phyloP scores from a whole-genome alignment of 2,797 vertebrate genomes.

The Melanotaenia maccullochi region DNA sequence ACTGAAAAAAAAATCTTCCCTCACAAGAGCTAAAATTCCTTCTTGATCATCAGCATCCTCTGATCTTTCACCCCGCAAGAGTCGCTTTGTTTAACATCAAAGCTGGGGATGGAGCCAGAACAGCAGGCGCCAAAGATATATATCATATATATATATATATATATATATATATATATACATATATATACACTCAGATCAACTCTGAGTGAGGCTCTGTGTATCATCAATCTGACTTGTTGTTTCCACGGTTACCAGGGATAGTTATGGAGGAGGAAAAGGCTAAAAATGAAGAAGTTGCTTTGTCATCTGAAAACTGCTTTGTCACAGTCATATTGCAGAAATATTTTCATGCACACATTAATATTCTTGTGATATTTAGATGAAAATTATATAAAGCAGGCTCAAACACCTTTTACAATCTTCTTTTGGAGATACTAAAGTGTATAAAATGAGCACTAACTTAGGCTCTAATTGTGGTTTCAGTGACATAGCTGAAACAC shows the following conservation, averaged over 20 bases:
- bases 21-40: conserved; percentile 30
- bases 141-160: conserved; percentile 36
- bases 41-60: conserved; percentile 29
- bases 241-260: conserved; percentile 74
- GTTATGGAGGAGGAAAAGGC: conserved; percentile 63
- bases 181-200: conserved; percentile 44
- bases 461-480: conserved; percentile 58
- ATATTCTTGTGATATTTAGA: conserved; percentile 21
- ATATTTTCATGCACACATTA: conserved; percentile 2
- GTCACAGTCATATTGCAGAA: conserved; percentile 25
- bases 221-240: conserved; percentile 61
- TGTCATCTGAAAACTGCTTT: conserved; percentile 49
- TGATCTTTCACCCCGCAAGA: conserved; percentile 25
- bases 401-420: conserved; percentile 16
- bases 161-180: conserved; percentile 44
- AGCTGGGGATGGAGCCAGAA: conserved; percentile 17
- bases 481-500: conserved; percentile 60
- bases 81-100: conserved; percentile 27
- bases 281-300: conserved; percentile 44
- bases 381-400: conserved; percentile 15
- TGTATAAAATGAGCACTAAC: conserved; percentile 48
- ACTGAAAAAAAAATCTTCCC: conserved; percentile 47
- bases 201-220: conserved; percentile 49
- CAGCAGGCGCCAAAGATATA: conserved; percentile 31
- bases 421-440: conserved; percentile 25